Conservation (phyloP, 2,888 invertebrate genomes). For the Agrotis exclamationis region DNA sequence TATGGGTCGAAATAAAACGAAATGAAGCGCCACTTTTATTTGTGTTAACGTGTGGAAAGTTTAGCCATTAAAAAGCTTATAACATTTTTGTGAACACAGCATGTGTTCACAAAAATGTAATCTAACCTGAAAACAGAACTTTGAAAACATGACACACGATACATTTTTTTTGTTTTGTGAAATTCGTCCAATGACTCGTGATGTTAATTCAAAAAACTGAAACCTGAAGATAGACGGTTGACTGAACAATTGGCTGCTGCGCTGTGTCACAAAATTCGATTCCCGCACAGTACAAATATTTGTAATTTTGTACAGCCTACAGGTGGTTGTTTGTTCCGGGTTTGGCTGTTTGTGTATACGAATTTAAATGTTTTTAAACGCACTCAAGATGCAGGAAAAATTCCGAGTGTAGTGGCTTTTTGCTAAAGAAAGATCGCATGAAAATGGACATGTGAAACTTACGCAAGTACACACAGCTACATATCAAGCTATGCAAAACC, state of each 20-base stretch:
- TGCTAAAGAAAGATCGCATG: background rate
- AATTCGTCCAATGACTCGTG: background rate
- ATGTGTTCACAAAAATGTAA: too few species aligned
- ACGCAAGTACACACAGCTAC: background rate
- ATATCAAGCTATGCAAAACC: too few species aligned
- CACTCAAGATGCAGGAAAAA: too few species aligned
- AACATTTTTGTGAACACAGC: background rate
- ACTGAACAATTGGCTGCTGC: too few species aligned
- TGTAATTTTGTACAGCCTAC: too few species aligned
- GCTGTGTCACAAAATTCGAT: too few species aligned
- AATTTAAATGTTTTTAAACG: too few species aligned
- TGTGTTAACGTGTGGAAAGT: constrained; percentile 1
- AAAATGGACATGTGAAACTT: background rate
- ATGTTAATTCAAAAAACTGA: background rate
- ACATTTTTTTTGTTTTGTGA: background rate
- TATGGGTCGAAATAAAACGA: constrained; percentile 17
- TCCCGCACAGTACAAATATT: too few species aligned
- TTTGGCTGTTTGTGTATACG: too few species aligned
- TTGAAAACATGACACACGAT: background rate
- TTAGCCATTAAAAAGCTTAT: background rate
- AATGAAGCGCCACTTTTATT: constrained; percentile 22
- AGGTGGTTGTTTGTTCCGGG: too few species aligned
- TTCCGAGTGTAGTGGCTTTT: too few species aligned
- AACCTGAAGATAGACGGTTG: background rate
- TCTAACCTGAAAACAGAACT: background rate